Base-by-base conservation (phyloP, 2,113 vertebrate genomes). In the Podocnemis expansa region DNA sequence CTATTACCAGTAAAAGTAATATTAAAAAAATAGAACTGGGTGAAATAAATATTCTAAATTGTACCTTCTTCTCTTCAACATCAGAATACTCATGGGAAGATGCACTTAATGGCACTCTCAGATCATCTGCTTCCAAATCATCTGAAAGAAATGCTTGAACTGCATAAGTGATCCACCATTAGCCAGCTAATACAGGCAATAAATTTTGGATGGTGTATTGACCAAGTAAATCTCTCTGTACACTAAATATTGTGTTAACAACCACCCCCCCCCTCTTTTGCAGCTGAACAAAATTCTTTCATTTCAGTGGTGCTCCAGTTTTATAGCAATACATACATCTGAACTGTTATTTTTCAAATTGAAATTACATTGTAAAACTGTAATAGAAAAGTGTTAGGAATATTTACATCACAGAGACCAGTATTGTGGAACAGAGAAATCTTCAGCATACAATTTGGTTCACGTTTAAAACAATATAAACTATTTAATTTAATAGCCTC, bases 61-160 rank as follows among this genome's bases (percentile, higher is more conserved):
- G 24, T 88, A 98, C 98, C 97, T 97, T 2, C 3, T 51, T 84
- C 73, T 93, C 88, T 88, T 52, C 85, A 1, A 29, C 54, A 4
- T 82, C 79, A n/a, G 96, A 91, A 49, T 21, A 1, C 10, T 19
- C 82, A 22, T 5, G 13, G 1, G 45, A 41, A 82, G 96, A 22
- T 0, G 2, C 4, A 34, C 24, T 45, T 3, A 55, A 7, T 0
- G 27, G 8, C 0, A 85, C 19, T 0, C 5, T 85, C 13, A 78
- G 58, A 80, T 88, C 92, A 9, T 1, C 27, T 16, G 12, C 34
- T 83, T 94, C 34, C 10, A 29, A 24, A 13, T 78, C 85, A 43
- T 96, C 87, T 52, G 90, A 94, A 51, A 95, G 29, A 94, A 78
- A 6, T 0, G 0, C 12, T 58, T 89, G 78, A 49, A 38, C 94